Evolutionary conservation across 2,113 vertebrate genomes (phyloP).

Genomic region (Boulengeromyrus knoepffleri): DNA sequence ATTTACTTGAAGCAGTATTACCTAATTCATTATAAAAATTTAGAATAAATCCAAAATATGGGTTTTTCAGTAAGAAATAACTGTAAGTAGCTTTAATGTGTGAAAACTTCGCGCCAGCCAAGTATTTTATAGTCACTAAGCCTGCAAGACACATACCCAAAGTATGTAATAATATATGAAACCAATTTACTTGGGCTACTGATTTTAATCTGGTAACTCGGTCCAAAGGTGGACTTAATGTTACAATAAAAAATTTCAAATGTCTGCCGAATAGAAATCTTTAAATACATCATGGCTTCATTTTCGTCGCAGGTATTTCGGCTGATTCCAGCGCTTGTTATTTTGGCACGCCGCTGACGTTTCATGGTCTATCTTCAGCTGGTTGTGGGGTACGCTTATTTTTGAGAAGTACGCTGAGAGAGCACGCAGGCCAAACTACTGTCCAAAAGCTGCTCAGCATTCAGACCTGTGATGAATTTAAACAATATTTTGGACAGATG

Average conservation of each 20-base stretch:
- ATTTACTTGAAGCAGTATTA: neutral
- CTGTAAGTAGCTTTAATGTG: neutral
- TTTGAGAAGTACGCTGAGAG: neutral
- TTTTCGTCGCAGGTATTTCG: neutral
- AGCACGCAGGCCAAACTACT: neutral
- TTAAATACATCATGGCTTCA: neutral
- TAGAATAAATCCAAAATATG: neutral
- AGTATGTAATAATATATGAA: neutral
- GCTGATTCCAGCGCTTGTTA: neutral
- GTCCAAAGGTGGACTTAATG: neutral
- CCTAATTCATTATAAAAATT: neutral
- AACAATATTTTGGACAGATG: conserved; percentile 14
- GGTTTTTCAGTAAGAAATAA: neutral
- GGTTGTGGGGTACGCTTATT: neutral
- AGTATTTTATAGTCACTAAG: neutral
- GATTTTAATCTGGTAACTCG: neutral
- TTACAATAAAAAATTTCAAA: neutral
- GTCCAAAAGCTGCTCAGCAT: neutral
- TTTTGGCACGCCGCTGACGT: neutral
- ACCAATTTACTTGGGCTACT: neutral
- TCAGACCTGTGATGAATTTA: conserved; percentile 11
- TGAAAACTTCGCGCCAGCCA: neutral
- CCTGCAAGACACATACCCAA: neutral
- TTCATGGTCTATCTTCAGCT: neutral
- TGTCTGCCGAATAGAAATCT: neutral